Conservation (phyloP, 2,113 vertebrate genomes). For the Asarcornis scutulata region DNA sequence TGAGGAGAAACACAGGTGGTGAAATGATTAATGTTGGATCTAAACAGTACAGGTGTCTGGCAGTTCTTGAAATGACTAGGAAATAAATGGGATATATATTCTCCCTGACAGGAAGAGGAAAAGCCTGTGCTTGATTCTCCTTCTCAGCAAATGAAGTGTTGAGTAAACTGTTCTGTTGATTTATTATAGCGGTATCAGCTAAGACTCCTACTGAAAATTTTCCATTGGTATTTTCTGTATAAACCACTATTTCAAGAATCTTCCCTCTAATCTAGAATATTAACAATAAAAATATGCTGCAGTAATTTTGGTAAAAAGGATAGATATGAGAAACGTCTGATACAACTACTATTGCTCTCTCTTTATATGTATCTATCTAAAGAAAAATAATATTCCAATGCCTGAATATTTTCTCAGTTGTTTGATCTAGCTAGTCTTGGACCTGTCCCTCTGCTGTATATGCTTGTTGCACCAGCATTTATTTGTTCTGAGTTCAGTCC, state of each 20-base stretch:
- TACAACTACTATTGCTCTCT: not conserved
- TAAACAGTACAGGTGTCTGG: slow-evolving; percentile 56
- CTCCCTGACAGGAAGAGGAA: slow-evolving; percentile 63
- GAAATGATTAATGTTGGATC: slow-evolving; percentile 65
- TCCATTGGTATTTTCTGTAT: slow-evolving; percentile 46
- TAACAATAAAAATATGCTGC: not conserved
- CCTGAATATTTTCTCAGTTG: not conserved
- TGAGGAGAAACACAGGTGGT: not conserved
- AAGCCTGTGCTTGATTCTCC: slow-evolving; percentile 50
- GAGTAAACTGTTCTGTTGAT: slow-evolving; percentile 65
- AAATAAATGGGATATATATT: slow-evolving; percentile 74
- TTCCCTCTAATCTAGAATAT: not conserved
- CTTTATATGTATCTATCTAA: too few species aligned
- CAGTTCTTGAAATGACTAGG: slow-evolving; percentile 54
- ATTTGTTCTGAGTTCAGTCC: not conserved
- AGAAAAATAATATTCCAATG: not conserved
- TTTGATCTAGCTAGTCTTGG: not conserved
- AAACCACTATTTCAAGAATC: not conserved
- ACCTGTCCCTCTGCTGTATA: not conserved
- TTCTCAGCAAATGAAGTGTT: slow-evolving; percentile 66
- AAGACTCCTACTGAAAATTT: slow-evolving; percentile 1
- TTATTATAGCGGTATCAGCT: slow-evolving; percentile 62
- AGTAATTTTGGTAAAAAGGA: not conserved
- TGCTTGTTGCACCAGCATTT: not conserved
- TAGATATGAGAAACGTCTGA: not conserved